Percentiles rank a stretch among this genome's conserved stretches.
Evolutionary conservation across 2,113 vertebrate species (phyloP).

Genomic region (Chrysemys picta): DNA sequence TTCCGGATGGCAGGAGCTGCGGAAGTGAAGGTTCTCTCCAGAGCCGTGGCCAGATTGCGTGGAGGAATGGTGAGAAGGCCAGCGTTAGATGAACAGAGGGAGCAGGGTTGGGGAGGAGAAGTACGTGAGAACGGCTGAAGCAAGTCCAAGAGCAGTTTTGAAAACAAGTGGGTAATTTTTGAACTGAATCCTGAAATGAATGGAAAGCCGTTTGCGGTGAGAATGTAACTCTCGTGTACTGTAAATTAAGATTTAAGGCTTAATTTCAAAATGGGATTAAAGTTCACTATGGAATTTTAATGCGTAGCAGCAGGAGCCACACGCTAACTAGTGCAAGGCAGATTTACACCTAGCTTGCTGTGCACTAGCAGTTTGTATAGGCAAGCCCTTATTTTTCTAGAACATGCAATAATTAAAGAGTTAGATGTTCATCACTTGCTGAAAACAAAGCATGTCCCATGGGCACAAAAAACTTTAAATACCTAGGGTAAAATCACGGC

Average conservation of each 20-base stretch:
- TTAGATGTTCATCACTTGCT: neutral
- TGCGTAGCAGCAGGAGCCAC: neutral
- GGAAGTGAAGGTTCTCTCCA: neutral
- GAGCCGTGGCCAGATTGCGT: neutral
- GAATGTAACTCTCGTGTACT: neutral
- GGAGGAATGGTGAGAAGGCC: neutral
- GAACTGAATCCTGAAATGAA: neutral
- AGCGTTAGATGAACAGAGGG: neutral
- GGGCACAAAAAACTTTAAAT: neutral
- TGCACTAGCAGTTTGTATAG: neutral
- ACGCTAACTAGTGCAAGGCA: neutral
- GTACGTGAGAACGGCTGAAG: neutral
- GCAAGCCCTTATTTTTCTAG: neutral
- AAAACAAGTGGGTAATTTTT: neutral
- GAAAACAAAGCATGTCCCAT: neutral
- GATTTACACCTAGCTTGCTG: neutral
- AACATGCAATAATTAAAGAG: neutral
- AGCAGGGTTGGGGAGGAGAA: neutral
- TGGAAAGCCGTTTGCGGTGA: neutral
- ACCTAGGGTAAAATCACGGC: neutral
- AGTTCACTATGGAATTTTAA: neutral
- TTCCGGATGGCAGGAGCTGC: neutral
- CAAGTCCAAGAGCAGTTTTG: neutral
- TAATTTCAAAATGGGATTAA: neutral
- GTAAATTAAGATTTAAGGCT: rapidly evolving